Evolutionary conservation across 2,888 invertebrate species (phyloP).

Genomic region (Caenorhabditis drosophilae): DNA sequence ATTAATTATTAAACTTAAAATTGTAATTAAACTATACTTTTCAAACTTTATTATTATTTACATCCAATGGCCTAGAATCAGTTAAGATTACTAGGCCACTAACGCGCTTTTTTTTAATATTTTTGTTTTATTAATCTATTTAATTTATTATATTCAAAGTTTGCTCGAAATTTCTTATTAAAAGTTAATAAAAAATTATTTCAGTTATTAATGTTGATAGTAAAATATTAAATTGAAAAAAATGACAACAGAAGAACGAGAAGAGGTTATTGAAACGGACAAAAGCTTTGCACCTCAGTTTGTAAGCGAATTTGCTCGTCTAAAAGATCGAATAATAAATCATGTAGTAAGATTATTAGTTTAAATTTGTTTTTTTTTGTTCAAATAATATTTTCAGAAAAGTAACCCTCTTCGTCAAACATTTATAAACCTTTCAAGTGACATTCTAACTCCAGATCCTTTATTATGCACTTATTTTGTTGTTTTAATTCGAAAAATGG

Average conservation of each 20-base stretch:
- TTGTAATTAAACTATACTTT: too few species aligned
- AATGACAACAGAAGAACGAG: too few species aligned
- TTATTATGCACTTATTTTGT: conserved; percentile 2
- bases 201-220: too few species aligned
- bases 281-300: conserved; percentile 23
- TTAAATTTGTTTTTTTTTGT: too few species aligned
- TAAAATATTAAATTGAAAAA: too few species aligned
- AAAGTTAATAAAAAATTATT: too few species aligned
- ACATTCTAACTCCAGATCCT: conserved; percentile 2
- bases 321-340: conserved; percentile 6
- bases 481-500: conserved; percentile 1
- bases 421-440: background rate
- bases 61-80: too few species aligned
- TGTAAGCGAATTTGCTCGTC: conserved; percentile 9
- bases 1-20: too few species aligned
- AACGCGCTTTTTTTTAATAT: background rate
- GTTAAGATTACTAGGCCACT: conserved; percentile 25
- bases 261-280: conserved; percentile 26
- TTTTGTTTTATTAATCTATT: background rate
- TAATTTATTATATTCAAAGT: too few species aligned
- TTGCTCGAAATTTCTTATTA: too few species aligned
- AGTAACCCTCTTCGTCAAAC: background rate
- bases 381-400: background rate
- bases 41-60: too few species aligned
- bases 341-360: conserved; percentile 29